Evolutionary conservation across 1,140 invertebrate species (phyloP).

Genomic region (Andrena cerasifolii): DNA sequence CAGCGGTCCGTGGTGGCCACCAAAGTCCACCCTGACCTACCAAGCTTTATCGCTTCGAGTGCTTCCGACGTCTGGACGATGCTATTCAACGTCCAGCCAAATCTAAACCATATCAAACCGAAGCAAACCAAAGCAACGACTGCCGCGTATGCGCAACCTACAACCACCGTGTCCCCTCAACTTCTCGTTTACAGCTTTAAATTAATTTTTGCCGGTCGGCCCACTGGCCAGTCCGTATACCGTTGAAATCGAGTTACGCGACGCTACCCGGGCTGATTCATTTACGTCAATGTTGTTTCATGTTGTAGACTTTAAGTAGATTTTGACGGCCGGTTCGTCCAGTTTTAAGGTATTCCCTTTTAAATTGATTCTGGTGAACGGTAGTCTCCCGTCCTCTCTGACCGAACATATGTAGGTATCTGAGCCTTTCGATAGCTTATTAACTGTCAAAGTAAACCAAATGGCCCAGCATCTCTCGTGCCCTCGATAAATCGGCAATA

Average conservation of each 20-base stretch:
- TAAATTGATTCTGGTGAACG: constrained; percentile 5
- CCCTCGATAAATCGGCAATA: background rate
- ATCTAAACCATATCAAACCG: background rate
- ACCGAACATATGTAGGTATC: too few relatives aligned
- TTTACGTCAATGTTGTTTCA: background rate
- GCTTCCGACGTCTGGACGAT: background rate
- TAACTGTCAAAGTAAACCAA: too few relatives aligned
- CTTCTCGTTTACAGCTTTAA: background rate
- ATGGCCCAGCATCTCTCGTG: background rate
- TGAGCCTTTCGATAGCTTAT: too few relatives aligned
- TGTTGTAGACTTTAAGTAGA: background rate
- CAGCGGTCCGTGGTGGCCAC: background rate
- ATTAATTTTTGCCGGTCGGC: background rate
- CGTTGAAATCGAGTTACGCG: background rate
- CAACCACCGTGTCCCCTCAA: background rate
- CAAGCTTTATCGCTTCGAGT: background rate
- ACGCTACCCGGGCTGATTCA: background rate
- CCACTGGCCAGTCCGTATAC: background rate
- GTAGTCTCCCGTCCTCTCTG: too few relatives aligned
- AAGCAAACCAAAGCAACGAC: too few relatives aligned
- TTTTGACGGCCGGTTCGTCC: background rate
- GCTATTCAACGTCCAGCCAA: background rate
- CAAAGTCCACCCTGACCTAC: background rate
- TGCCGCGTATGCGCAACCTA: too few relatives aligned
- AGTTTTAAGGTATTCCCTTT: background rate